Evolutionary conservation across 1,140 invertebrate genomes (phyloP).

Genomic region (Aphidius gifuensis): DNA sequence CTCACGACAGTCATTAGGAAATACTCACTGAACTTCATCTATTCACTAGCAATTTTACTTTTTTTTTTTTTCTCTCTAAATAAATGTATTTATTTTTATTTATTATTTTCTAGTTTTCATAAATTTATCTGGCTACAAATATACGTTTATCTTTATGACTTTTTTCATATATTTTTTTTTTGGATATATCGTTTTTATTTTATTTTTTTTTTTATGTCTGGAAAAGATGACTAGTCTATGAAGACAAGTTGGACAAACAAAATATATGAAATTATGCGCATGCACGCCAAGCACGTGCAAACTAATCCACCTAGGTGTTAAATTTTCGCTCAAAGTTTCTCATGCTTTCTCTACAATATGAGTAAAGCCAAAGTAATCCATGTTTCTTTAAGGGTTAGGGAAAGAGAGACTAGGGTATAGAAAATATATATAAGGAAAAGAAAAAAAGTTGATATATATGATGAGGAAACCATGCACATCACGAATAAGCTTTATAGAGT

Average conservation of each 20-base stretch:
- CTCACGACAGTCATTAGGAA: conserved; percentile 38
- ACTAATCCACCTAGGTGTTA: conserved; percentile 20
- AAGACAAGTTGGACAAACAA: conserved; percentile 15
- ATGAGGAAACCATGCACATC: too few relatives aligned
- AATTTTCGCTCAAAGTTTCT: conserved; percentile 19
- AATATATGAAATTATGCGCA: conserved; percentile 33
- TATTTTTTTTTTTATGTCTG: background rate
- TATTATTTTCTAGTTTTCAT: background rate
- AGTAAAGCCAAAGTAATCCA: background rate
- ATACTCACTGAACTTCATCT: conserved; percentile 40
- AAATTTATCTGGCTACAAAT: background rate
- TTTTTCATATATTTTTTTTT: conserved; percentile 4
- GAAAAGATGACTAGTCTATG: conserved; percentile 9
- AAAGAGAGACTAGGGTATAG: too few relatives aligned
- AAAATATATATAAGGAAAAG: background rate
- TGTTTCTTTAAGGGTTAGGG: background rate
- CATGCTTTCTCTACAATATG: background rate
- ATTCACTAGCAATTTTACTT: conserved; percentile 36
- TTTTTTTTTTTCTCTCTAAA: background rate
- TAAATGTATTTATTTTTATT: too few relatives aligned
- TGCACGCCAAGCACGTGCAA: conserved; percentile 32
- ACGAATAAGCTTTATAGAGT: too few relatives aligned
- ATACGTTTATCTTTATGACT: conserved; percentile 7
- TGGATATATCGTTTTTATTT: background rate
- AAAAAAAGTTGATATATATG: too few relatives aligned